Base-by-base conservation (phyloP, 2,797 vertebrate genomes). In the Craterocephalus amniculus region DNA sequence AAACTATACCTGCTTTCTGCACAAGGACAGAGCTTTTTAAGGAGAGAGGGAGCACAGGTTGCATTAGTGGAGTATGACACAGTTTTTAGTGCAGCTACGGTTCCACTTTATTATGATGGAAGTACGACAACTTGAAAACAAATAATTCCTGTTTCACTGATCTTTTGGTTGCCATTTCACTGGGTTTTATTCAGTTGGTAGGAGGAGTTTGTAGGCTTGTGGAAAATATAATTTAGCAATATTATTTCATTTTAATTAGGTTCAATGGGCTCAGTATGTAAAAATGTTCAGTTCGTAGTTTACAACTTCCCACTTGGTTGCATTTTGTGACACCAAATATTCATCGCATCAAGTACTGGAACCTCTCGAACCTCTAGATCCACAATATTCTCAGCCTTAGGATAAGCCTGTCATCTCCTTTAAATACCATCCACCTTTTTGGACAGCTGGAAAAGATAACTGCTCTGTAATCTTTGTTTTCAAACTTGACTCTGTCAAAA, bases 1-100 rank as follows among this genome's bases (percentile, higher is more conserved):
- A 82, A 67, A 31, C 76, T 57, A 26, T 64, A 55, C 36, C 63
- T 56, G 78, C 69, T 82, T 83, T 75, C 62, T 32, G 40, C 62
- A 73, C 81, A 87, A 91, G 90, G 88, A 77, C 80, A 72, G 68
- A 79, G 87, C 88, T 91, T 90, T 92, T 70, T 81, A 70, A 76
- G 77, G 64, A 77, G 83, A 84, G 83, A 81, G 83, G 70, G 67
- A 85, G 72, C 81, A 82, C 18, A 51, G 82, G 83, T 86, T 86
- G 65, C 64, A 81, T 84, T 89, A 81, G 71, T 32, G 18, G 71
- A 74, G 70, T 58, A 36, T 70, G 62, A 67, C 56, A 67, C 61
- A 65, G 59, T 36, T 70, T 48, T 27, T 24, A 9, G 67, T 48
- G 71, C 58, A 63, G 7, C 40, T 2, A 6, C 81, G 84, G 74